These are phyloP conservation scores for Chaenogobius annularis DNA, from an alignment of 2,113 vertebrate genomes.

Conservation along the genomic window DNA sequence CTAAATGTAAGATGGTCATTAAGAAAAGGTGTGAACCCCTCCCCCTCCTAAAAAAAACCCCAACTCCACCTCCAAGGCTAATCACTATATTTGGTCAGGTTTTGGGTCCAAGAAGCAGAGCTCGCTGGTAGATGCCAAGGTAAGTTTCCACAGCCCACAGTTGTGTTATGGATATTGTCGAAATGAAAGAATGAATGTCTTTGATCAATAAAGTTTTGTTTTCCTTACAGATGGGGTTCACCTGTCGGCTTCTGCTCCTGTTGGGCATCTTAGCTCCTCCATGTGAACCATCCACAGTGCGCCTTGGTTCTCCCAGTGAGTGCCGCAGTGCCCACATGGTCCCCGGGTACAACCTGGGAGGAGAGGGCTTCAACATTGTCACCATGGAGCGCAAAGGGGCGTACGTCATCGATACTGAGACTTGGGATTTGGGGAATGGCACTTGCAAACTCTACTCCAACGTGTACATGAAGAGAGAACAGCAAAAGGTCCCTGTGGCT, in stretches of 20 bases:
- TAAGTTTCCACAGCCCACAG: background rate
- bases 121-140: background rate
- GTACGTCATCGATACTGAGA: conserved; percentile 50
- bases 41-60: background rate
- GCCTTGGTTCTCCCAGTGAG: background rate
- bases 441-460: conserved; percentile 26
- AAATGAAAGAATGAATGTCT: background rate
- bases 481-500: conserved; percentile 34
- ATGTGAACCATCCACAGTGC: background rate
- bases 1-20: background rate
- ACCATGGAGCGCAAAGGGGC: conserved; percentile 47
- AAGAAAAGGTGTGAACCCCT: background rate
- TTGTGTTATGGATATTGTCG: background rate
- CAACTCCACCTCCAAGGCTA: background rate
- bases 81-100: background rate
- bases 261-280: background rate
- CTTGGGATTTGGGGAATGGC: conserved; percentile 31
- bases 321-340: background rate
- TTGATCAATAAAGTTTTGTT: background rate
- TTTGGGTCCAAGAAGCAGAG: background rate
- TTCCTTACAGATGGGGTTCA: background rate
- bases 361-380: conserved; percentile 38
- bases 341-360: conserved; percentile 5
- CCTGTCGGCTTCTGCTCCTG: background rate
- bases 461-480: background rate